phyloP scores from a whole-genome alignment of 2,113 vertebrate genomes.

The Thryonomys swinderianus region DNA sequence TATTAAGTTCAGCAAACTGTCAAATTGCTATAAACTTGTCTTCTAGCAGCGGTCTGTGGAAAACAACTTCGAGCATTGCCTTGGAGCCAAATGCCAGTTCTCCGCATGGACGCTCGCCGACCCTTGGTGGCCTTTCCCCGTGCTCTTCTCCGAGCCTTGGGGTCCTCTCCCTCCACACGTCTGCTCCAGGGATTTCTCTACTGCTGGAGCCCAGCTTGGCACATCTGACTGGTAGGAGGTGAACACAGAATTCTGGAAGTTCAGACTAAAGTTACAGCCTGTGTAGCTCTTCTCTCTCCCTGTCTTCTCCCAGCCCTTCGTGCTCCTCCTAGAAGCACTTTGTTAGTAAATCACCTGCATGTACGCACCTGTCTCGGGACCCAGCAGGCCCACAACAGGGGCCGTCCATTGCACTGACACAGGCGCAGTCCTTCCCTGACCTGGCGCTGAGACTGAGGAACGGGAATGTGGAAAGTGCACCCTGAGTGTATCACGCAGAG shows the following conservation, averaged over 20 bases:
- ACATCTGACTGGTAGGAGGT: not conserved
- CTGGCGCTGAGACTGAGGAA: not conserved
- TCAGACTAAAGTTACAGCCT: not conserved
- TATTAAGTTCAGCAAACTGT: not conserved
- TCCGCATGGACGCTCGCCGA: not conserved
- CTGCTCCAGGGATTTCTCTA: not conserved
- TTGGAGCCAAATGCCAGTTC: not conserved
- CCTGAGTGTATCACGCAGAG: not conserved
- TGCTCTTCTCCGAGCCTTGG: not conserved
- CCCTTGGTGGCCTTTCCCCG: not conserved
- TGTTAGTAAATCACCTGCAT: not conserved
- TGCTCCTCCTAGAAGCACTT: not conserved
- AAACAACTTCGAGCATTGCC: not conserved
- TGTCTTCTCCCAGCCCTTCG: not conserved
- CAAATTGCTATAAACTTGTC: not conserved
- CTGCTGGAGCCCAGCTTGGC: not conserved
- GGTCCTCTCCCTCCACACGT: not conserved
- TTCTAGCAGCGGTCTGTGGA: not conserved
- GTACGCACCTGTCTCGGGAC: not conserved
- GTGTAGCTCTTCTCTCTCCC: not conserved
- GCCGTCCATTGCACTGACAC: not conserved
- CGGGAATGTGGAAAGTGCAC: not conserved
- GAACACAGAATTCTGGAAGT: not conserved
- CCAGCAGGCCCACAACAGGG: not conserved
- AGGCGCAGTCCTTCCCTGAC: not conserved